These are phyloP conservation scores for Oophaga sylvatica DNA, from an alignment of 2,797 vertebrate genomes.

Conservation along the genomic window DNA sequence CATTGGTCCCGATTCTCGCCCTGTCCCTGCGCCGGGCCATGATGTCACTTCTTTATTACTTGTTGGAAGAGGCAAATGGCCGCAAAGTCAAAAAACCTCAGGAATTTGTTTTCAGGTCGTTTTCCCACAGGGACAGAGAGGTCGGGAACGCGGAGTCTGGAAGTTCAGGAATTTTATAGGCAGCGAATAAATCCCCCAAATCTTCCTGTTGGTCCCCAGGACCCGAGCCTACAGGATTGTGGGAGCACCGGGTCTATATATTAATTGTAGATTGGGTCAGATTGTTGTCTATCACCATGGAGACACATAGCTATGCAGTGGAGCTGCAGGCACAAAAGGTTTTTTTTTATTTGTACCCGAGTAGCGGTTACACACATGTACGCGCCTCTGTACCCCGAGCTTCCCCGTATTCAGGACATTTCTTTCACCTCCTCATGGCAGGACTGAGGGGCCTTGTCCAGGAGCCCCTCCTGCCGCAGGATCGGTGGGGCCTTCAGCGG, in stretches of 20 bases:
- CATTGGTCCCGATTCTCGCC: too few relatives aligned
- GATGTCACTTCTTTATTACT: neutral
- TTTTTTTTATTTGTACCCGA: too few relatives aligned
- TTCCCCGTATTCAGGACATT: too few relatives aligned
- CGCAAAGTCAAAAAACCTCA: neutral
- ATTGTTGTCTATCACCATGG: neutral
- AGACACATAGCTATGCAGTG: neutral
- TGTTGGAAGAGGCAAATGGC: neutral
- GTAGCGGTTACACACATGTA: too few relatives aligned
- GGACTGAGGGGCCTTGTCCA: neutral
- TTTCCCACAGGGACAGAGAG: neutral
- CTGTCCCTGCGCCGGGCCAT: neutral
- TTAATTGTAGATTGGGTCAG: neutral
- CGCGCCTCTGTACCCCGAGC: too few relatives aligned
- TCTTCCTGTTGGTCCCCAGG: too few relatives aligned
- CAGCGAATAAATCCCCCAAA: too few relatives aligned
- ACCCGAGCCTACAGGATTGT: neutral
- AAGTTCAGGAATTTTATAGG: neutral
- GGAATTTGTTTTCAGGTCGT: neutral
- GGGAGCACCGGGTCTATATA: neutral
- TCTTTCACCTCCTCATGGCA: neutral
- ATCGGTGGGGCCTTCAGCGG: conserved; percentile 7
- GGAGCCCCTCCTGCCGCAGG: neutral
- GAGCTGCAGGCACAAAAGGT: neutral
- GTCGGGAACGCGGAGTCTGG: neutral